Conservation (phyloP, 2,888 invertebrate species). For the Altica lythri region DNA sequence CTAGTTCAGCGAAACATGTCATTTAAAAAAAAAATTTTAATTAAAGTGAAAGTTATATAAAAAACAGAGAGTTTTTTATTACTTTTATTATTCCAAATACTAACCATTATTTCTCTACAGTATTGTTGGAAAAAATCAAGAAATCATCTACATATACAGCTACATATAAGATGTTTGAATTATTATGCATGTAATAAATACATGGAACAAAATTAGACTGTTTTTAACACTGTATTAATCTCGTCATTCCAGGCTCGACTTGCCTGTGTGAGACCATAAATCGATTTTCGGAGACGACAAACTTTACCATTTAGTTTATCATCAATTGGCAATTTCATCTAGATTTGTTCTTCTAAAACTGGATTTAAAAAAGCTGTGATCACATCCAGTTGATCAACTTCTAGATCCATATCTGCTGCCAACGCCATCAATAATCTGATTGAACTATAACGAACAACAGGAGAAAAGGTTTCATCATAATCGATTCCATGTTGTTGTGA, state of each 20-base stretch:
- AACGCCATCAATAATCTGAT: conserved; percentile 38
- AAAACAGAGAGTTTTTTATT: too few relatives aligned
- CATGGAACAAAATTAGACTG: neutral
- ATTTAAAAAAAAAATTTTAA: too few relatives aligned
- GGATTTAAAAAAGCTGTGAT: conserved; percentile 34
- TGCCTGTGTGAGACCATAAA: neutral
- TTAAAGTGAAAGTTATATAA: too few relatives aligned
- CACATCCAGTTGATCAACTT: conserved; percentile 34
- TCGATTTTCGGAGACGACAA: neutral
- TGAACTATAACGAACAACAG: conserved; percentile 38
- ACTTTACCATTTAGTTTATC: neutral
- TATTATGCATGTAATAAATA: neutral
- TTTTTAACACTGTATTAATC: neutral
- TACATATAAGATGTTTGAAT: neutral
- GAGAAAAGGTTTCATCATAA: conserved; percentile 42
- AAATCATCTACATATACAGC: neutral
- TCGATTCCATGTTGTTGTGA: conserved; percentile 31
- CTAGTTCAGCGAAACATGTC: too few relatives aligned
- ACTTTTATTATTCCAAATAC: too few relatives aligned
- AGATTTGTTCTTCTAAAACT: conserved; percentile 26
- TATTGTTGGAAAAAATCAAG: neutral
- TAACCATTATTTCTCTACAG: too few relatives aligned
- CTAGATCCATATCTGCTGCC: conserved; percentile 29
- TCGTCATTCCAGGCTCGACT: neutral
- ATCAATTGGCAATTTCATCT: neutral